Evolutionary conservation across 2,888 invertebrate species (phyloP).

Genomic region (Limnephilus auricula): DNA sequence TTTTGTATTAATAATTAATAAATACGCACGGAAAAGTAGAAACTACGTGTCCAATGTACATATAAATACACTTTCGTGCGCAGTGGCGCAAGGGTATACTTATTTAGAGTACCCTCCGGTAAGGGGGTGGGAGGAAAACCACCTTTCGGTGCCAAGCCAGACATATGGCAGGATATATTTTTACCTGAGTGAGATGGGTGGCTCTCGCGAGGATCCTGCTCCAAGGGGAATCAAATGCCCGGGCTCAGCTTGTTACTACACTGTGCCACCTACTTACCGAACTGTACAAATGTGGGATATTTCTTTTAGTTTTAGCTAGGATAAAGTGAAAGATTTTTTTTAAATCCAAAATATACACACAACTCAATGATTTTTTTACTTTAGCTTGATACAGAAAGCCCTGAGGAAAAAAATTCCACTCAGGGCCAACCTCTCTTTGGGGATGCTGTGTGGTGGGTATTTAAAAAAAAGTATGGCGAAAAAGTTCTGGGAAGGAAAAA

Average conservation of each 20-base stretch:
- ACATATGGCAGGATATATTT: not conserved
- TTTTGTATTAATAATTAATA: not conserved
- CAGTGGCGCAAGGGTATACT: not conserved
- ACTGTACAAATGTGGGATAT: too few relatives aligned
- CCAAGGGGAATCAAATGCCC: not conserved
- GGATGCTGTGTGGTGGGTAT: too few relatives aligned
- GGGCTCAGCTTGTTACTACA: not conserved
- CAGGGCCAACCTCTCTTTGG: too few relatives aligned
- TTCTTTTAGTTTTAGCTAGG: too few relatives aligned
- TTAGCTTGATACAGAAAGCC: too few relatives aligned
- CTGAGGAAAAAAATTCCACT: too few relatives aligned
- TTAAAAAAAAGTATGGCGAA: too few relatives aligned
- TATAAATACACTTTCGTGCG: not conserved
- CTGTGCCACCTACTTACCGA: too few relatives aligned
- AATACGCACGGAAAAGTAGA: not conserved
- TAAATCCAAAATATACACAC: too few relatives aligned
- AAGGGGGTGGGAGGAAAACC: not conserved
- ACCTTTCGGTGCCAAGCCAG: conserved; percentile 3
- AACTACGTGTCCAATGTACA: not conserved
- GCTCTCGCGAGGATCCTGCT: not conserved
- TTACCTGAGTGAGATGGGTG: not conserved
- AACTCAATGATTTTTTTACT: too few relatives aligned
- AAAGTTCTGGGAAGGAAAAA: too few relatives aligned
- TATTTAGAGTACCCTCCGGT: not conserved
- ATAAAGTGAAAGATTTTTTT: too few relatives aligned